phyloP scores from a whole-genome alignment of 2,113 vertebrate species.

The Silurus glanis region DNA sequence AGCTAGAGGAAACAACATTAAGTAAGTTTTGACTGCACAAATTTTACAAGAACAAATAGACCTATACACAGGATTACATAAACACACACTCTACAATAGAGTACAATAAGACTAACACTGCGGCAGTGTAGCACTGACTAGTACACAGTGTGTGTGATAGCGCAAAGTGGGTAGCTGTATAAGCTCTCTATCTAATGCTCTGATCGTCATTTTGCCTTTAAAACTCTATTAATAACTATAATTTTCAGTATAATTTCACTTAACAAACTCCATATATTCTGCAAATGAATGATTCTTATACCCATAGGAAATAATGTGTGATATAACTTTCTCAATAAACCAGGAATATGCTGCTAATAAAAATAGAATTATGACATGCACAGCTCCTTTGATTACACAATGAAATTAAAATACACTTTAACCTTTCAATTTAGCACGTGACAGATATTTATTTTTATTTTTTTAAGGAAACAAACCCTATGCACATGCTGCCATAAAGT shows the following conservation, averaged over 20 bases:
- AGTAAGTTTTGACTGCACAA: no score
- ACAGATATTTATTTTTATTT: no score
- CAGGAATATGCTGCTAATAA: neutral
- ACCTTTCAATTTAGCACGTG: no score
- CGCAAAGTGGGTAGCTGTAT: no score
- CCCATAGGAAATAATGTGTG: neutral
- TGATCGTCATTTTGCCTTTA: neutral
- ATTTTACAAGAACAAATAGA: no score
- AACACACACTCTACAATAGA: no score
- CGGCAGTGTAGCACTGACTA: no score
- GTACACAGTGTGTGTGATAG: no score
- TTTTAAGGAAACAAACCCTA: neutral
- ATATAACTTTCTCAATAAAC: neutral
- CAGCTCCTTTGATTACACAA: neutral
- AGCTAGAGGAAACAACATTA: no score
- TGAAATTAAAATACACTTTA: neutral
- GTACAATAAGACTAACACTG: no score
- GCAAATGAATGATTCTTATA: neutral
- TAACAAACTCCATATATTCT: neutral
- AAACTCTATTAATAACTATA: neutral
- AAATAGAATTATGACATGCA: neutral
- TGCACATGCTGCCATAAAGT: neutral
- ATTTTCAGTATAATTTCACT: neutral
- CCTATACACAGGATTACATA: no score
- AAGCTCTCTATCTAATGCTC: neutral